phyloP scores from a whole-genome alignment of 2,113 vertebrate genomes.

The Cisticola juncidis region DNA sequence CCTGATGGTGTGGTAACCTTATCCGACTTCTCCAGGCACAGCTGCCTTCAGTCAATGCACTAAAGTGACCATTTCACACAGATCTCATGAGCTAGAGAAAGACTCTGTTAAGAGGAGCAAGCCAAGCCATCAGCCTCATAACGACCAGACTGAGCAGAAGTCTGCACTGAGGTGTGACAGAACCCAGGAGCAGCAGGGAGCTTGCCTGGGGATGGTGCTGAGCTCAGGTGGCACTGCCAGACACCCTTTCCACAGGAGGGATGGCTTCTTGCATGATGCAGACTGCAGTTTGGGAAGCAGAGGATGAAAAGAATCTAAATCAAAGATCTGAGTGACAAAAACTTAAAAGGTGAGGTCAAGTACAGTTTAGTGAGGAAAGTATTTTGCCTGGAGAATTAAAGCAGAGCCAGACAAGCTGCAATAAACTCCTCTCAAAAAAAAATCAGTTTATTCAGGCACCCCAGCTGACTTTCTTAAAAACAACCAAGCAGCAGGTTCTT shows the following conservation, averaged over 20 bases:
- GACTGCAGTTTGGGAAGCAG: background rate
- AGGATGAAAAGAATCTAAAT: slow-evolving; percentile 11
- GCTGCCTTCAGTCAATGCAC: background rate
- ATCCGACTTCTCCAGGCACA: background rate
- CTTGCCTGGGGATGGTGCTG: background rate
- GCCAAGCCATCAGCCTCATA: background rate
- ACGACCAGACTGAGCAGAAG: background rate
- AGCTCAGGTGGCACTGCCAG: background rate
- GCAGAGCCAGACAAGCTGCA: slow-evolving; percentile 57
- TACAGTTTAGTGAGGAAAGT: background rate
- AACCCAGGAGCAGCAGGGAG: background rate
- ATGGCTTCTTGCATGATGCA: background rate
- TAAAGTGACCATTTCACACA: background rate
- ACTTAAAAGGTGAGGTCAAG: background rate
- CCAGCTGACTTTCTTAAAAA: background rate
- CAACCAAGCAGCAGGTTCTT: slow-evolving; percentile 29
- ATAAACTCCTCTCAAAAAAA: background rate
- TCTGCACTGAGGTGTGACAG: background rate
- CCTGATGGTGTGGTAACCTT: background rate
- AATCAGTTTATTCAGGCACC: slow-evolving; percentile 25
- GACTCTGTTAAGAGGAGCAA: background rate
- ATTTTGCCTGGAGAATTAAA: slow-evolving; percentile 37
- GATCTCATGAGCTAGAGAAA: accelerated
- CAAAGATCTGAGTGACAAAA: background rate
- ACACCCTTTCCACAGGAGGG: background rate